Conservation (phyloP, 2,888 invertebrate species). For the Stenchaetothrips biformis region DNA sequence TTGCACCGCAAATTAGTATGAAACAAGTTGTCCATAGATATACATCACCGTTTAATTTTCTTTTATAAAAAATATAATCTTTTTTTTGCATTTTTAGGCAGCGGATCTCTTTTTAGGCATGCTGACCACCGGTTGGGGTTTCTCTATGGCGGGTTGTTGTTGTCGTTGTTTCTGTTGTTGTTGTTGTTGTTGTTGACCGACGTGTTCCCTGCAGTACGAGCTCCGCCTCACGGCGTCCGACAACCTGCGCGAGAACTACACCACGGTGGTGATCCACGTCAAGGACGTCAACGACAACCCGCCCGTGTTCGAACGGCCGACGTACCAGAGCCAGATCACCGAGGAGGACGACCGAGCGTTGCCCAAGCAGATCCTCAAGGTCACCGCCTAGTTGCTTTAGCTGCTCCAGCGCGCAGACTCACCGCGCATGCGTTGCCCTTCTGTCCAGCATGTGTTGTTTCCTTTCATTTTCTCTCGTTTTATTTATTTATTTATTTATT, state of each 20-base stretch:
- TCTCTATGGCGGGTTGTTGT: neutral
- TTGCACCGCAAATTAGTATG: no score
- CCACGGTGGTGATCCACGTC: slow-evolving; percentile 92
- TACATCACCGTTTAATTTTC: no score
- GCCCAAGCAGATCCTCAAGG: slow-evolving; percentile 90
- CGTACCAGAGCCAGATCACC: slow-evolving; percentile 91
- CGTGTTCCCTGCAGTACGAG: slow-evolving; percentile 66
- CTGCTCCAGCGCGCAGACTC: slow-evolving; percentile 8
- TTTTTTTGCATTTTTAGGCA: no score
- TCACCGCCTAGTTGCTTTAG: slow-evolving; percentile 39
- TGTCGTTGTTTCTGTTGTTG: neutral
- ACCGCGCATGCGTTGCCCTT: neutral
- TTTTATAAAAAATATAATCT: no score
- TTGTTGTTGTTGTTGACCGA: neutral
- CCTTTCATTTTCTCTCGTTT: neutral
- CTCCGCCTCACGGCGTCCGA: slow-evolving; percentile 90
- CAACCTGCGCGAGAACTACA: slow-evolving; percentile 95
- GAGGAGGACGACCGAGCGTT: slow-evolving; percentile 93
- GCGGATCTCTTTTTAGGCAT: no score
- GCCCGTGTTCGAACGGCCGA: slow-evolving; percentile 91
- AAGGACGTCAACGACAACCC: slow-evolving; percentile 98
- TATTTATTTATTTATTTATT: slow-evolving; percentile 26
- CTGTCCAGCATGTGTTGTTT: neutral
- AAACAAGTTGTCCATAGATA: no score
- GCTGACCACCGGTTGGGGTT: no score